phyloP scores from a whole-genome alignment of 2,888 invertebrate genomes.

The Agrochola litura region DNA sequence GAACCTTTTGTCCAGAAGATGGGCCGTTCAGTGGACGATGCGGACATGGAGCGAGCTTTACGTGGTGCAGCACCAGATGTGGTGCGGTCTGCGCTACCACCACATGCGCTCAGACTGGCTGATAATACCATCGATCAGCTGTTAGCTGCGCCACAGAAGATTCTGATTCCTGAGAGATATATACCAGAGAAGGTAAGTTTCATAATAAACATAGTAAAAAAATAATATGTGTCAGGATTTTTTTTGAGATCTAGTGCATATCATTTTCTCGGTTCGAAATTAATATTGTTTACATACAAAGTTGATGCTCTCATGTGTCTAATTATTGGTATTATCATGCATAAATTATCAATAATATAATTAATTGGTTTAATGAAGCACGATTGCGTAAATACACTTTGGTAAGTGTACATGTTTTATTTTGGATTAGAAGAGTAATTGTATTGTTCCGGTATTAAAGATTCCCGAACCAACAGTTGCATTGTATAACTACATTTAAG shows the following conservation, averaged over 20 bases:
- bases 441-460: conserved; percentile 35
- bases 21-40: conserved; percentile 94
- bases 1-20: conserved; percentile 73
- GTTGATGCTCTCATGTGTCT: neutral
- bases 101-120: conserved; percentile 90
- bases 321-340: neutral
- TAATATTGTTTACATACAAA: neutral
- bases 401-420: conserved; percentile 22
- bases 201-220: neutral
- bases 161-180: conserved; percentile 97
- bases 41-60: conserved; percentile 96
- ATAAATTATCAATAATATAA: conserved; percentile 17
- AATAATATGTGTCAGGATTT: neutral
- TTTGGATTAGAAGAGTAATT: conserved; percentile 31
- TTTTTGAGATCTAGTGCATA: neutral
- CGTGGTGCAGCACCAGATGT: conserved; percentile 95
- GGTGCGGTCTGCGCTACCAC: conserved; percentile 94
- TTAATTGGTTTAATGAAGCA: conserved; percentile 31
- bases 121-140: conserved; percentile 96
- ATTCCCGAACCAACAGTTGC: conserved; percentile 13
- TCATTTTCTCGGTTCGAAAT: neutral
- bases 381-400: conserved; percentile 24
- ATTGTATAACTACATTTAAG: conserved; percentile 34
- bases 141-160: conserved; percentile 96
- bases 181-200: conserved; percentile 95